phyloP scores from a whole-genome alignment of 2,888 invertebrate species.

The Callyntrura sp. region DNA sequence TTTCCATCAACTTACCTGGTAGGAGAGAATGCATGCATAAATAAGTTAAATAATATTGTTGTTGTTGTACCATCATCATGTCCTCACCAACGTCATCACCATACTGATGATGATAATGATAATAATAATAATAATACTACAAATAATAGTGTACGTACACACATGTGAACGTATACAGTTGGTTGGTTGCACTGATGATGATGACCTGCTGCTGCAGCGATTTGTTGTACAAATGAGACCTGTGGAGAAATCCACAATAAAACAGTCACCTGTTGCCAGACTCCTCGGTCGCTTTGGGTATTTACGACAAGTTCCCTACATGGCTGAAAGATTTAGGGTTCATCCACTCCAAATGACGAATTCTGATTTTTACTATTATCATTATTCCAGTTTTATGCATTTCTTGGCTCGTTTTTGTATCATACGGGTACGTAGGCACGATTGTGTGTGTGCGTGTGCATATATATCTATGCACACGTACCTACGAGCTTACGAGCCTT shows the following conservation, averaged over 20 bases:
- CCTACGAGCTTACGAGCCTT: too few species aligned
- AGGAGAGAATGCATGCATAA: slow-evolving; percentile 25
- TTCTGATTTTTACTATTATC: slow-evolving; percentile 52
- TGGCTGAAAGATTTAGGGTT: slow-evolving; percentile 73
- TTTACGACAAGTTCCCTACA: slow-evolving; percentile 79
- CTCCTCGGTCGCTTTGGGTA: slow-evolving; percentile 73
- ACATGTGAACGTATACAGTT: slow-evolving; percentile 43
- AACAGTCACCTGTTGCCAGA: slow-evolving; percentile 79
- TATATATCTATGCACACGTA: too few species aligned
- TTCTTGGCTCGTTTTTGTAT: not conserved
- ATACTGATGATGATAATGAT: slow-evolving; percentile 30
- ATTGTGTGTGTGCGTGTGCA: too few species aligned
- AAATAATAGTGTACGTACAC: too few species aligned
- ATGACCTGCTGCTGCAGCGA: slow-evolving; percentile 73
- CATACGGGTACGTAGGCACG: too few species aligned
- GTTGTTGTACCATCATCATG: slow-evolving; percentile 38
- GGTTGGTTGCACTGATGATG: slow-evolving; percentile 67
- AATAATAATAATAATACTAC: not conserved
- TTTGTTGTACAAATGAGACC: slow-evolving; percentile 78
- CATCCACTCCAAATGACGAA: slow-evolving; percentile 75
- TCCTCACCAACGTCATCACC: slow-evolving; percentile 29
- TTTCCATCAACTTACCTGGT: slow-evolving; percentile 41
- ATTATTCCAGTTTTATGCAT: slow-evolving; percentile 52
- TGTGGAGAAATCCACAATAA: slow-evolving; percentile 77
- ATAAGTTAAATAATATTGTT: slow-evolving; percentile 45